phyloP scores from a whole-genome alignment of 2,888 invertebrate species.

The Priapulus caudatus region DNA sequence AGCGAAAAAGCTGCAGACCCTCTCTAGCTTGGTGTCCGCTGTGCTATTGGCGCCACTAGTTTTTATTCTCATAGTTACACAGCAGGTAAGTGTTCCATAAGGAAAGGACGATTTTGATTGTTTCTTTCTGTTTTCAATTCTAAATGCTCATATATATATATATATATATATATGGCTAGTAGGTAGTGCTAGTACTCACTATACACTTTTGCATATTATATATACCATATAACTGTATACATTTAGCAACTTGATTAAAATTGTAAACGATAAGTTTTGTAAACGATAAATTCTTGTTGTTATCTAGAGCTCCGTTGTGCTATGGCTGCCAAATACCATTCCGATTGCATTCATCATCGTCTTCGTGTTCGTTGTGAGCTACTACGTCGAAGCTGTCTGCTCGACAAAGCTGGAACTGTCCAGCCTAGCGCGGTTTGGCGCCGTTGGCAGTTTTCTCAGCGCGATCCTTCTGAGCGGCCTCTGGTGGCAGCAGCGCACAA shows the following conservation, averaged over 20 bases:
- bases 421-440: constrained; percentile 36
- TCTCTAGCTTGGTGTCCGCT: constrained; percentile 41
- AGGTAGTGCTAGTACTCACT: no score
- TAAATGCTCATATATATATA: no score
- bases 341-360: constrained; percentile 36
- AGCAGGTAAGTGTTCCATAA: constrained; percentile 29
- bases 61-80: constrained; percentile 37
- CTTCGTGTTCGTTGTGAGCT: constrained; percentile 42
- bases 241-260: no score
- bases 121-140: no score
- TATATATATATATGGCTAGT: no score
- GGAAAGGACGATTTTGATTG: no score
- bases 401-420: constrained; percentile 33
- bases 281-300: no score
- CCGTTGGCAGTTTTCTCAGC: constrained; percentile 37
- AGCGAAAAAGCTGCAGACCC: constrained; percentile 41
- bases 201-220: no score
- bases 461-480: constrained; percentile 34
- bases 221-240: no score
- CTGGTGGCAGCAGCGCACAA: constrained; percentile 35
- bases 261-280: no score
- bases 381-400: constrained; percentile 41
- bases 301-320: constrained; percentile 21
- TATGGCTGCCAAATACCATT: constrained; percentile 31
- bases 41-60: constrained; percentile 40